Evolutionary conservation across 2,113 vertebrate species (phyloP), one percentile per base, ranked within the genome.

Genomic region (Dissostichus mawsoni): DNA sequence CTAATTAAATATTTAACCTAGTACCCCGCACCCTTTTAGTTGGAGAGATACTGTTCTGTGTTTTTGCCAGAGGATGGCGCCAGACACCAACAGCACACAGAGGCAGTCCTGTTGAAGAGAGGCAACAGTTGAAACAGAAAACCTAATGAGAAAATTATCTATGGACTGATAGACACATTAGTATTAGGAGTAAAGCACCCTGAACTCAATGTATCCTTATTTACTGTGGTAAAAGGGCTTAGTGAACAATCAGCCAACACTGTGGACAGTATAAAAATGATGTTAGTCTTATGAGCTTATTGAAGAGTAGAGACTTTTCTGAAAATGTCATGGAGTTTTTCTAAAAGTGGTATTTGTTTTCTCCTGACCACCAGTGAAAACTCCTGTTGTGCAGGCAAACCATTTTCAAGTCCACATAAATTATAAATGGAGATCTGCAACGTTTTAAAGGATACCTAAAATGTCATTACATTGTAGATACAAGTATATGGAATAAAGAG

Each of bases 1-100:
- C 85, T 72, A 89, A 94, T 93, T 76, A 93, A 94, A 94, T 92
- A 94, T 94, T 92, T 90, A 93, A 89, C 77, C 82, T 1, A 51
- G 77, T 18, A 29, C 70, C 69, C 58, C 81, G 29, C 29, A 55
- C 80, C 70, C 71, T 45, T n/a, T 65, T 72, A 29, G 20, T 55
- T 47, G 8, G 62, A 14, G 57, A 44, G 57, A 1, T 44, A 69
- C 61, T 77, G 63, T 11, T 85, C 61, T 16, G 18, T 7, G 0
- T 1, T 69, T 68, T 1, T 2, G 56, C 86, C 95, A 82, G 78
- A 89, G 57, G 94, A 91, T 94, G 95, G 94, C 93, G 92, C 90
- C 89, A 95, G 81, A 85, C 77, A 87, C 67, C 36, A 74, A 92
- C 76, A 20, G 61, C 66, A 20, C 53, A 8, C 14, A 59, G 14